These are phyloP conservation scores for Propithecus deckenii DNA, from an alignment of 2,797 vertebrate species.

Conservation along the genomic window DNA sequence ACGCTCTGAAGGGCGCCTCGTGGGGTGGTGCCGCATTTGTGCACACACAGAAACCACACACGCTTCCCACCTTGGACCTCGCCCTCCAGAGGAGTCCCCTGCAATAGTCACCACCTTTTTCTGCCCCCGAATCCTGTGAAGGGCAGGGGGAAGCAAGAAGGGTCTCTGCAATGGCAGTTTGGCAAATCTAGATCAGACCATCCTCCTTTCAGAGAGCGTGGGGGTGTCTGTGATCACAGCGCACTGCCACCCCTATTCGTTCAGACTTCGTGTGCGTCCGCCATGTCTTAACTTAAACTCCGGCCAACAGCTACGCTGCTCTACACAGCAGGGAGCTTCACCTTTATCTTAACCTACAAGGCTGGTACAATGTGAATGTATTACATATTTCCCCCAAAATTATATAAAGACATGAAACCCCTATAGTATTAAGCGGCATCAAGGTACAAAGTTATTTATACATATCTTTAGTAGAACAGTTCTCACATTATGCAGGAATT, in stretches of 20 bases:
- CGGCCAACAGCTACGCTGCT: neutral
- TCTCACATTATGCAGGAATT: neutral
- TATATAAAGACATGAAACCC: neutral
- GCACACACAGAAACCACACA: neutral
- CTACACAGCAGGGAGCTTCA: neutral
- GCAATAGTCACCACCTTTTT: neutral
- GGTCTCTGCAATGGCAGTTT: neutral
- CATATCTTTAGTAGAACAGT: neutral
- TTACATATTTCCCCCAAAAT: neutral
- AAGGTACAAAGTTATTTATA: neutral
- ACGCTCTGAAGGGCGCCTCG: neutral
- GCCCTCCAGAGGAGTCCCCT: neutral
- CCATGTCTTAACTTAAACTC: neutral
- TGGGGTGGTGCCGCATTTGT: accelerated
- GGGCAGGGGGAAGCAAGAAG: neutral
- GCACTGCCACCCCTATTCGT: neutral
- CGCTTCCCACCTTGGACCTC: neutral
- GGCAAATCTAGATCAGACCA: neutral
- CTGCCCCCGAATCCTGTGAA: neutral
- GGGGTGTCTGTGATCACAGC: too few species aligned
- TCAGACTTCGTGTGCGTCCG: neutral
- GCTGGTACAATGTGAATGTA: neutral
- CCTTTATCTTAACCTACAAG: neutral
- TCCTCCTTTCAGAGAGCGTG: neutral
- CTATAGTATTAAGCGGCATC: neutral